Conservation (phyloP, 2,888 invertebrate genomes). For the Caenorhabditis plicata region DNA sequence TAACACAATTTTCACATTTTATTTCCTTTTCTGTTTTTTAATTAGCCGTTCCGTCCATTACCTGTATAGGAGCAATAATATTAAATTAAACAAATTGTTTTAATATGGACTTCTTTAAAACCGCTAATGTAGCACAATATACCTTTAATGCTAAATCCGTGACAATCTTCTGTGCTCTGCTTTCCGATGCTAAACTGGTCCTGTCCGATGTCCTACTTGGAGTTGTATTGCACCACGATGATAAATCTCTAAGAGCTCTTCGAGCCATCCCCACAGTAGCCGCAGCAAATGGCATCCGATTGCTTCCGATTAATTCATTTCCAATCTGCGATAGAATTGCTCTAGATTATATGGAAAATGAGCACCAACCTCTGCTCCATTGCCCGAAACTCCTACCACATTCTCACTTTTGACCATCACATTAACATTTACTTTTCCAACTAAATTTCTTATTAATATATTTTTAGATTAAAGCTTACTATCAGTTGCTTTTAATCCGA, state of each 20-base stretch:
- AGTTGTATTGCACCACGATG: constrained; percentile 36
- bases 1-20: too few relatives aligned
- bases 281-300: constrained; percentile 37
- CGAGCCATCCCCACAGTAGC: constrained; percentile 38
- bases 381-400: constrained; percentile 24
- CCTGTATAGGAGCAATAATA: too few relatives aligned
- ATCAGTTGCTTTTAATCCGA: constrained; percentile 44
- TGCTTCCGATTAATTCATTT: constrained; percentile 29
- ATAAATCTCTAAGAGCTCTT: constrained; percentile 34
- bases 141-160: constrained; percentile 38
- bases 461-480: constrained; percentile 4
- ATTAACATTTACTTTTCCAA: constrained; percentile 30
- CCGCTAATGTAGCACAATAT: not conserved
- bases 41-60: too few relatives aligned
- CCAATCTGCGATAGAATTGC: constrained; percentile 5
- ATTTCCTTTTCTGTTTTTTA: too few relatives aligned
- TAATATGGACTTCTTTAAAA: too few relatives aligned
- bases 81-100: too few relatives aligned
- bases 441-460: constrained; percentile 7
- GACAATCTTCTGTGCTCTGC: constrained; percentile 33
- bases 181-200: constrained; percentile 19
- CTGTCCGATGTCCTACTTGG: constrained; percentile 17
- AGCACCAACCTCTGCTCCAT: constrained; percentile 23
- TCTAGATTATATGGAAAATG: not conserved
- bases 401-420: constrained; percentile 24